Evolutionary conservation across 2,888 invertebrate genomes (phyloP), one percentile per base, ranked within the genome.

Genomic region (Sialis lutaria): DNA sequence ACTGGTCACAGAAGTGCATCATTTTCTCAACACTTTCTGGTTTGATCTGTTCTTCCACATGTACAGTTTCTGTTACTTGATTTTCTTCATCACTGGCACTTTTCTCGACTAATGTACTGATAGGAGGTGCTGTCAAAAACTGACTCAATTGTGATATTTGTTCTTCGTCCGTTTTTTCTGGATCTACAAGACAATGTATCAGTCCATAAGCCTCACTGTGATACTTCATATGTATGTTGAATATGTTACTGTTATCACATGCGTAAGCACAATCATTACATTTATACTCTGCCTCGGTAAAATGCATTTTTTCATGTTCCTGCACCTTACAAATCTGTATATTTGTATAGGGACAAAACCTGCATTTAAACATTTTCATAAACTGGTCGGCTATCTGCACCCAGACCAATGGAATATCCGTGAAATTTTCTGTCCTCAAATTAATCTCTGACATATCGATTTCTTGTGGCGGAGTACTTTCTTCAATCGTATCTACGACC

Each of bases 271-370:
- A 89, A 57, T 83, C 80, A 10, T 77, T 73, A 60, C 88, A 89
- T 54, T 77, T 76, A 33, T 73, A 72, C 53, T 74, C 74, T 54
- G 67, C 61, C 6, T 52, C 49, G n/a, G 44, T 37, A 32, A 68
- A 70, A 61, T 88, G 88, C 74, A 87, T 83, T 59, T 79, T 78
- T 62, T 89, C 88, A 63, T 91, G 90, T 56, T 85, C 82, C 33
- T 79, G 77, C 49, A 90, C 80, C 61, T 85, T 86, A 41, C 79
- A 77, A 57, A 82, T 79, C 44, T 86, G 72, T n/a, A 80, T 70
- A 59, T 86, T 86, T 9, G 87, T 82, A 60, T 86, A 86, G 0
- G 89, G 87, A 60, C 90, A 90, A 60, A 75, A 81, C 33, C 82
- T 74, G 60, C 90, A 91, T 60, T 86, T 84, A 60, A 80, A 82